phyloP scores from a whole-genome alignment of 2,888 invertebrate genomes.

The Hyppa rectilinea region DNA sequence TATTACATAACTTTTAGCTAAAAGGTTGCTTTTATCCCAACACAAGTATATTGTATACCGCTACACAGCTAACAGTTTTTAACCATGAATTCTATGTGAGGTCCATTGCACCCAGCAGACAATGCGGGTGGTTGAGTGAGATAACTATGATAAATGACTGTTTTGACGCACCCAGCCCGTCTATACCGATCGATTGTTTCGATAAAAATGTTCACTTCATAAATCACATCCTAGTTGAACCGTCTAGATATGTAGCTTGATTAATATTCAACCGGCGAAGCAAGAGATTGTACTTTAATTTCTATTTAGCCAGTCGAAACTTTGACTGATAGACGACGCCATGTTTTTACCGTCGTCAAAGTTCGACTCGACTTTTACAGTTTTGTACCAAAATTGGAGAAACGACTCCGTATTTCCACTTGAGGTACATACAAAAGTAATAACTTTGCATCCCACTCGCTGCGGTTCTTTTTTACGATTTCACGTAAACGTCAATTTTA shows the following conservation, averaged over 20 bases:
- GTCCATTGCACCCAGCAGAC: constrained; percentile 73
- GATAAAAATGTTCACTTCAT: constrained; percentile 79
- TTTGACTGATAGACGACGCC: constrained; percentile 8
- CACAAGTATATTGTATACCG: not conserved
- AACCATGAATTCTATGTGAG: constrained; percentile 55
- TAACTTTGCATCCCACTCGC: constrained; percentile 41
- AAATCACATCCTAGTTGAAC: constrained; percentile 57
- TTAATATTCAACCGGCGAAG: constrained; percentile 43
- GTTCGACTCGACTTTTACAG: constrained; percentile 38
- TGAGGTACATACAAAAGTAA: constrained; percentile 44
- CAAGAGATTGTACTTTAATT: constrained; percentile 27
- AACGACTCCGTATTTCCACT: constrained; percentile 22
- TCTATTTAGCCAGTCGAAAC: constrained; percentile 18
- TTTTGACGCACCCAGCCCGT: constrained; percentile 79
- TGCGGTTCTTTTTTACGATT: constrained; percentile 58
- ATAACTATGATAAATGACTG: constrained; percentile 85
- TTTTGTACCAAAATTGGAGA: constrained; percentile 35
- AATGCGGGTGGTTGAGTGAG: constrained; percentile 79
- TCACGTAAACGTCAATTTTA: constrained; percentile 38
- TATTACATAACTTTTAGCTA: not conserved
- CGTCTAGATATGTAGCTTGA: constrained; percentile 50
- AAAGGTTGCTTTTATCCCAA: not conserved
- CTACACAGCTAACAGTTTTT: constrained; percentile 48
- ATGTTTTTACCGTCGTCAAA: constrained; percentile 24
- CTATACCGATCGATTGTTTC: constrained; percentile 79